Base-by-base conservation (phyloP, 2,888 invertebrate species). In the Drosophila merina region DNA sequence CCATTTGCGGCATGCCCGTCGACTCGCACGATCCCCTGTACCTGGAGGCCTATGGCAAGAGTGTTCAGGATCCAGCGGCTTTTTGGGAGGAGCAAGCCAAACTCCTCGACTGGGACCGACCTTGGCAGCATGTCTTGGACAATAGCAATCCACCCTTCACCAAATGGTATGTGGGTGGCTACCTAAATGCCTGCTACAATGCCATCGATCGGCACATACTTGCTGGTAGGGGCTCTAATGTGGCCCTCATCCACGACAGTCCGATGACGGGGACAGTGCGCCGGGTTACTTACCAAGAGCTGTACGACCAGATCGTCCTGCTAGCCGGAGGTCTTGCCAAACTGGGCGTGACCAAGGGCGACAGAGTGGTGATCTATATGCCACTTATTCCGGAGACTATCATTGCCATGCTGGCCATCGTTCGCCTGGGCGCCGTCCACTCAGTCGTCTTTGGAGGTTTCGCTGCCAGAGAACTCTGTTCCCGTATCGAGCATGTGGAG, bases 371-470 rank as follows among this genome's bases (percentile, higher is more conserved):
- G 1, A 97, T 98, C 86, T 98, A 98, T 91, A 98, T 98, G 98
- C 98, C 98, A 0, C 93, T 98, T 63, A 96, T 98, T 50, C 98
- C 98, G 0, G 97, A 98, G 91, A 96, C 97, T 0, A 94, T 98
- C 48, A 93, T 97, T 55, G 95, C 97, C 0, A 98, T 98, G 96
- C 91, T 98, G 81, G 98, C 98, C 0, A 95, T 95, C 1, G 96
- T 95, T 38, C 93, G 98, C 48, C 92, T 98, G 8, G 98, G 98
- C 0, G 98, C 97, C 2, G 93, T 97, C n/a, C 98, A 98, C 90
- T 97, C 97, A 0, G 96, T 98, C 0, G 98, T 98, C 0, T 98
- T 98, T 92, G 98, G 98, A 89, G 97, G 98, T 50, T 98, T 98
- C 89, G 97, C 98, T 0, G 96, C 98, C 0, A 94, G 95, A 74